Evolutionary conservation across 2,797 vertebrate genomes (phyloP), one percentile per base, ranked within the genome.

Genomic region (Allobates femoralis): DNA sequence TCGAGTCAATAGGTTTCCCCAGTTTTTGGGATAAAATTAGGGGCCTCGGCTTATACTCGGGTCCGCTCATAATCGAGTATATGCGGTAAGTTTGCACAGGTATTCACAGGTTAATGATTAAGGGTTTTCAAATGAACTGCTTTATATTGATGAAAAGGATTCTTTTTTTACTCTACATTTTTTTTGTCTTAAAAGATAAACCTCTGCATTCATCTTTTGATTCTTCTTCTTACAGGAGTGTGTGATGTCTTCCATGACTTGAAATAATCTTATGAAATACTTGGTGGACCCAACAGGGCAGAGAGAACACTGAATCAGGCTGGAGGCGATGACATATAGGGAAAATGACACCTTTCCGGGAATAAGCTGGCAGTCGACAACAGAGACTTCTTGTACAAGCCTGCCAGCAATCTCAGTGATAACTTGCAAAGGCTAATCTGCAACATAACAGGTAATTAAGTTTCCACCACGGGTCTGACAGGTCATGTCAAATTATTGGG

Each of bases 321-420:
- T 76, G 50, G 75, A 81, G 86, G 67, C 26, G 77, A 88, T 85
- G 82, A 85, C 69, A 84, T 88, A 64, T 46, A 26, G 34, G 67
- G 82, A 88, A 85, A 85, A 64, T 81, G 82, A 88, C 86, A 88
- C 82, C 77, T 85, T 88, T 75, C 86, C 77, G 83, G 86, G 82
- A 88, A 88, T 60, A 67, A 34, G 56, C 77, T 85, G 82, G 83
- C 86, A 88, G 60, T 71, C 66, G 82, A 41, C 30, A 28, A 75
- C 56, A 0, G 12, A 66, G 28, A 26, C 46, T 85, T 19, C 60
- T 84, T 75, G 46, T 75, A 62, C 55, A 67, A 85, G 73, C 69
- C 77, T 84, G 78, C 77, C 86, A 85, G 86, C 60, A 81, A 81
- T 77, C 69, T 79, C 81, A 6, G 53, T 34, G 41, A 87, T 79